Base-by-base conservation (phyloP, 2,888 invertebrate genomes). In the Agrochola lota region DNA sequence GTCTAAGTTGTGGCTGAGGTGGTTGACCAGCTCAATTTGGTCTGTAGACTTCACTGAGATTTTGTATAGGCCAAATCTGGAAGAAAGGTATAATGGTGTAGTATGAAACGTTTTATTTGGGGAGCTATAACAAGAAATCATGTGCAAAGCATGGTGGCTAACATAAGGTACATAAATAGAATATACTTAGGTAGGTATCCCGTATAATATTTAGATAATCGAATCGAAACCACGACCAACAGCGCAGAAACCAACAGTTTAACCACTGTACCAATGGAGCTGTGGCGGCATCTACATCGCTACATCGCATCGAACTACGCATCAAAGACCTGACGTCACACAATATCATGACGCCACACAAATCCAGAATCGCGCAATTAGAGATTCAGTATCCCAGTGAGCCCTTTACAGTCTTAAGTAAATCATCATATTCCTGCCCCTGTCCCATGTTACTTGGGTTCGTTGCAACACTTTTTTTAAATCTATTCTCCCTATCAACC, bases 41-140 rank as follows among this genome's bases (percentile, higher is more conserved):
- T 93, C 89, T 8, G 83, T 74, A n/a, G 85, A 87, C 15, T 86
- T 85, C 6, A 92, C 93, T 0, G 78, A 81, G 0, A 95, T 90
- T 84, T 94, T 90, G 80, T 93, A 95, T 0, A 95, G 68, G 0
- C 90, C 86, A 68, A 90, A 87, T 8, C 95, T 94, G 89, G 46
- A 87, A 87, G n/a, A 67, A 80, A 68, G 5, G 23, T 74, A 17
- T 49, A 20, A 15, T 62, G 40, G 49, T 11, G 43, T 11, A 43
- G 43, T 43, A 43, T 43, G 11, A 11, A 2, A 43, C 43, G 9
- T 43, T 43, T 43, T 43, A 43, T 43, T 11, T 43, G 43, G 43
- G 11, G 43, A 43, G 11, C 9, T 43, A 43, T 8, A 4, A 63
- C 11, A 23, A 23, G 7, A 35, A 59, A 12, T 17, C 7, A 60